These are phyloP conservation scores for Halcyon senegalensis DNA, from an alignment of 2,113 vertebrate genomes.

Conservation along the genomic window DNA sequence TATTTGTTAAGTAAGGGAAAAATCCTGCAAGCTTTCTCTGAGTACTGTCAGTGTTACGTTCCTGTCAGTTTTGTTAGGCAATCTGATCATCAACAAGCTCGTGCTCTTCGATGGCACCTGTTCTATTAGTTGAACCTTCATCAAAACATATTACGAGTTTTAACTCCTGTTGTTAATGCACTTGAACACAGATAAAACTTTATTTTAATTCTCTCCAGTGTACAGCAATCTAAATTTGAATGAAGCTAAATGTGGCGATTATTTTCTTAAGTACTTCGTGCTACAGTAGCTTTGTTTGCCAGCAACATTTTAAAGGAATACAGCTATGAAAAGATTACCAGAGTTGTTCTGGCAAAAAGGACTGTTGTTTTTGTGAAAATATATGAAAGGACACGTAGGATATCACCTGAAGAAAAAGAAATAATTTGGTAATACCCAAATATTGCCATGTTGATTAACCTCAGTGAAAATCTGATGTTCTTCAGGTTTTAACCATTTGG, in stretches of 20 bases:
- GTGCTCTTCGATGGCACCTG: neutral
- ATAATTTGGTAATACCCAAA: neutral
- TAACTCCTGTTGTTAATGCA: neutral
- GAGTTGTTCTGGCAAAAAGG: neutral
- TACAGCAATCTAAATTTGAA: constrained; percentile 5
- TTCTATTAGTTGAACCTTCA: neutral
- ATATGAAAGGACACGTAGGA: neutral
- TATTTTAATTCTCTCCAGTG: neutral
- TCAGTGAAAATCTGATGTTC: neutral
- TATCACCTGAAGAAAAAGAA: neutral
- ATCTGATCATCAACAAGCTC: neutral
- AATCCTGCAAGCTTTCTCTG: neutral
- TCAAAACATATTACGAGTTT: neutral
- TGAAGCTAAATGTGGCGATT: constrained; percentile 18
- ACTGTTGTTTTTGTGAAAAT: neutral
- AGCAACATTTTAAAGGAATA: neutral
- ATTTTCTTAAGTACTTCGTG: constrained; percentile 10
- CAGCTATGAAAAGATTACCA: neutral
- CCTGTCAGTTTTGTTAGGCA: neutral
- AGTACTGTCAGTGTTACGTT: neutral
- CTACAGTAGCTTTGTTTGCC: constrained; percentile 1
- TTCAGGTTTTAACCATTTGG: neutral
- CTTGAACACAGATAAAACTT: neutral
- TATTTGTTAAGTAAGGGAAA: neutral
- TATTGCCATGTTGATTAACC: neutral